Evolutionary conservation across 2,888 invertebrate genomes (phyloP).

Genomic region (Slavum lentiscoides): DNA sequence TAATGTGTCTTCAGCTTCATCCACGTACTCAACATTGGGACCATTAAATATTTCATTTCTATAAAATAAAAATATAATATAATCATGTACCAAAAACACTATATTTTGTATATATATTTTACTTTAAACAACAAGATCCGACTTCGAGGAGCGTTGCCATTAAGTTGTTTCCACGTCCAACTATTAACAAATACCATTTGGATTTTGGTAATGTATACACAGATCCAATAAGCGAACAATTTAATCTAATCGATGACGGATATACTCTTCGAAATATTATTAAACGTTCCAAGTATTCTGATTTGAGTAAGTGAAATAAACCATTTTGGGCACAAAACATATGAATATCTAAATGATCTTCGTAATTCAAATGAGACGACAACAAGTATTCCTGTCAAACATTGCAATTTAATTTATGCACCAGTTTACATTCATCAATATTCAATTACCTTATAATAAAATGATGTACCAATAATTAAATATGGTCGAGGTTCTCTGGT

Average conservation of each 20-base stretch:
- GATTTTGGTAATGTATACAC: conserved; percentile 65
- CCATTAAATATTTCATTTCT: conserved; percentile 67
- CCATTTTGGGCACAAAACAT: conserved; percentile 76
- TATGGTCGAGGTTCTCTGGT: conserved; percentile 73
- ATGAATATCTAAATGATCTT: conserved; percentile 75
- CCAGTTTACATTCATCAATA: neutral
- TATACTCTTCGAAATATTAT: conserved; percentile 79
- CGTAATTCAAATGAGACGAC: conserved; percentile 75
- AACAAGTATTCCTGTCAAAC: conserved; percentile 69
- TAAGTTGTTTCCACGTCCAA: conserved; percentile 68
- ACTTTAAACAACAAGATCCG: conserved; percentile 61
- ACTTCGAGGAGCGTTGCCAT: conserved; percentile 75
- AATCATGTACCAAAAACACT: neutral
- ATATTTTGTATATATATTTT: neutral
- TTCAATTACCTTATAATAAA: conserved; percentile 63
- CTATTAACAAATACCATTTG: conserved; percentile 74
- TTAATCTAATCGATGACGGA: conserved; percentile 62
- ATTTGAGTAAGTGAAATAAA: conserved; percentile 70
- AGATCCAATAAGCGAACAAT: conserved; percentile 30
- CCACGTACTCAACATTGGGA: conserved; percentile 83
- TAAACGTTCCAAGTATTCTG: conserved; percentile 71
- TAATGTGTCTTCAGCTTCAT: conserved; percentile 86
- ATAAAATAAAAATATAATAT: conserved; percentile 55
- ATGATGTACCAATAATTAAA: conserved; percentile 69
- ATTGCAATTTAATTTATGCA: neutral